Base-by-base conservation (phyloP, 2,113 vertebrate genomes). In the Coturnix japonica region DNA sequence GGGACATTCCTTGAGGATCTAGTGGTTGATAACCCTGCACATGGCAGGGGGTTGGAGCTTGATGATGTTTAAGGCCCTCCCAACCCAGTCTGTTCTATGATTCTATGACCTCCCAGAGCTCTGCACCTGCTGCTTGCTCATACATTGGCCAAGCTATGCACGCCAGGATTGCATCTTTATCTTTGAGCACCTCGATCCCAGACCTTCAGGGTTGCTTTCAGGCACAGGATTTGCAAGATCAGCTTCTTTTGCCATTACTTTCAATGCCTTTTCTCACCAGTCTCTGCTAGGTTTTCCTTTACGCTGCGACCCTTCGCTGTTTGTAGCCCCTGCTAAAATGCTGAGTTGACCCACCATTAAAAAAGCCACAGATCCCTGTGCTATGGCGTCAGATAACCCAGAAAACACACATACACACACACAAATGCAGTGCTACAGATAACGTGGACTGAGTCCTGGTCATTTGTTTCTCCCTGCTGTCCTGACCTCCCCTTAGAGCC, bases 161-260 rank as follows among this genome's bases (percentile, higher is more conserved):
- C 63, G 30, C n/a, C 25, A 33, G 65, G 67, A 53, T 9, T 53
- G 51, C 51, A 53, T 53, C 51, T 53, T 53, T 53, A 30, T 17
- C 51, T 53, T 30, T 17, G n/a, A 73, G 35, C 46, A 67, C 5
- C 0, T 51, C 78, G 15, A 44, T 65, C 70, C 49, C 37, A 31
- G 85, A 41, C 23, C 46, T 15, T 9, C 53, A n/a, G 46, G 82
- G 72, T 2, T 0, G 39, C 46, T 75, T 86, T 80, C 11, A 20
- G 69, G 8, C 3, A 8, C 13, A 30, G 25, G 6, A 44, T 84
- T 49, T 14, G 26, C 59, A 70, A 65, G 85, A 67, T 87, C 56
- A 43, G 54, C 72, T 94, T 60, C 87, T 93, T 86, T 31, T 30
- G 23, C 9, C 53, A 6, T 67, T 59, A 11, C 81, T 86, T 88